Evolutionary conservation across 2,888 invertebrate species (phyloP), one percentile per base, ranked within the genome.

Genomic region (Melipona bicolor): DNA sequence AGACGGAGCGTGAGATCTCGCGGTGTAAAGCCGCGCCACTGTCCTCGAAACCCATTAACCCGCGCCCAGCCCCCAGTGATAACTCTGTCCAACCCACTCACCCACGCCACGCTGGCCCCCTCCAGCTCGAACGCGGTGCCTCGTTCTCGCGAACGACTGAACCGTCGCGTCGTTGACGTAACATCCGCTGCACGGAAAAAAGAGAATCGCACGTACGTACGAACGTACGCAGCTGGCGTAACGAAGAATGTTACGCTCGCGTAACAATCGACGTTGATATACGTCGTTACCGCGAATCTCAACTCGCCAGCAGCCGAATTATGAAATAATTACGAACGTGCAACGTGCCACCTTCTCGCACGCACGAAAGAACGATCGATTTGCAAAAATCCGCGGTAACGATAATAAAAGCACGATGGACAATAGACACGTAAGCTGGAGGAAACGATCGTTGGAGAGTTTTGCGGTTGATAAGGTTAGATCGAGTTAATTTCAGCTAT

Each of bases 31-130:
- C 43, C 43, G 43, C 88, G 82, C 81, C 79, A 68, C 73, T 91
- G 92, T 91, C 92, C 92, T 91, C 91, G 86, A 92, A 91, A 92
- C 92, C 92, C 86, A 91, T 89, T 92, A 92, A 92, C 90, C 90
- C 88, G 82, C 87, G 81, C 84, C 81, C 79, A 36, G 2, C 61
- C 9, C 21, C 85, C 70, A 9, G 69, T 75, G 74, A 83, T 81
- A 72, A 62, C 78, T 83, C 81, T 52, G 72, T 62, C 65, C 77
- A 9, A 50, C 50, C 73, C 75, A 50, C 50, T 71, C 75, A 73
- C 85, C 76, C 77, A 61, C 50, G 70, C 77, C 77, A 32, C 70
- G 54, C 36, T 43, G 43, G 69, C 74, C 65, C 79, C 67, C 74
- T 81, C 80, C n/a, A 4, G n/a, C 80, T 81, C 77, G 59, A 79